Conservation (phyloP, 2,113 vertebrate genomes). For the Nestor notabilis region DNA sequence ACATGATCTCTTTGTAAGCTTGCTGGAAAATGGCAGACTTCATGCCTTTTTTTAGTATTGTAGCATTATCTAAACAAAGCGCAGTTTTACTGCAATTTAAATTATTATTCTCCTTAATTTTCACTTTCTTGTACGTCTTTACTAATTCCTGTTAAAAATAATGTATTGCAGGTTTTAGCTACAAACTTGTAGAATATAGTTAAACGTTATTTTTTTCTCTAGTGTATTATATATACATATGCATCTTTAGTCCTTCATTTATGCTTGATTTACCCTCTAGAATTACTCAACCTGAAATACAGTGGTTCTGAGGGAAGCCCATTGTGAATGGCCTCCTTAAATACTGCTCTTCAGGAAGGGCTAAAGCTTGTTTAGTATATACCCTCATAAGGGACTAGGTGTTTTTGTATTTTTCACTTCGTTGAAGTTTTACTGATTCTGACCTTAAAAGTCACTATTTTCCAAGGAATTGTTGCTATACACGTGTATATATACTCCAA, state of each 20-base stretch:
- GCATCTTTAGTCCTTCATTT: not conserved
- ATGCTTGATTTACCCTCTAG: not conserved
- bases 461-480: not conserved
- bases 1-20: not conserved
- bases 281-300: not conserved
- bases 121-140: not conserved
- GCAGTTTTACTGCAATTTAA: not conserved
- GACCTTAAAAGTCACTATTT: not conserved
- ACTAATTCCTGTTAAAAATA: not conserved
- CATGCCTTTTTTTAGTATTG: not conserved
- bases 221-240: rapidly evolving
- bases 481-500: not conserved
- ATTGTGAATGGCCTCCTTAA: not conserved
- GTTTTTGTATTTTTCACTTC: not conserved
- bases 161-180: not conserved
- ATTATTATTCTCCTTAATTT: not conserved
- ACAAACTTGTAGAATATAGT: not conserved
- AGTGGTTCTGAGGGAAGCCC: not conserved
- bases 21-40: not conserved
- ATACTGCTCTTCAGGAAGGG: not conserved
- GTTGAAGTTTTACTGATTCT: not conserved
- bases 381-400: not conserved
- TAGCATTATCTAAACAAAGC: not conserved
- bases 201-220: not conserved
- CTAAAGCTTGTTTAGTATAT: not conserved